phyloP scores from a whole-genome alignment of 2,797 vertebrate species.

The Oreortyx pictus region DNA sequence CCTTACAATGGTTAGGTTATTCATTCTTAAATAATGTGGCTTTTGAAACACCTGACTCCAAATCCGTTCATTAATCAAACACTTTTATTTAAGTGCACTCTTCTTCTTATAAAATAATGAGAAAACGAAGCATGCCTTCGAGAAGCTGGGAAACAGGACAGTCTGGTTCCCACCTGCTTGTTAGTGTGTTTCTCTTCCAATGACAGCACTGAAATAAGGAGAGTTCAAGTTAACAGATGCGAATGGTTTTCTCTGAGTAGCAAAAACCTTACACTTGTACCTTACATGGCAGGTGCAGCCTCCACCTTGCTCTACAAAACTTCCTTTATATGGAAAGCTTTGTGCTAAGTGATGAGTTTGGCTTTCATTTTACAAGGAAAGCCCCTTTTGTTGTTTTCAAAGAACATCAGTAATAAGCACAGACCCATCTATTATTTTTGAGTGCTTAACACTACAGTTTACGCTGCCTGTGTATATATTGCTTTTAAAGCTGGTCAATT shows the following conservation, averaged over 20 bases:
- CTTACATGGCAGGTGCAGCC: background rate
- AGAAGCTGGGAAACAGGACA: fast-evolving
- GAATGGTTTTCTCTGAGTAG: background rate
- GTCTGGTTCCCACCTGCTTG: fast-evolving
- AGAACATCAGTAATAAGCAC: fast-evolving
- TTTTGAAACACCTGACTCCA: background rate
- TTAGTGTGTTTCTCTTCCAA: background rate
- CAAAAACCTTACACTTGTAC: background rate
- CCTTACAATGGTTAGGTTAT: background rate
- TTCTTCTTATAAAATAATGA: background rate
- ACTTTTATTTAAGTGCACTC: fast-evolving
- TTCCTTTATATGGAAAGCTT: background rate
- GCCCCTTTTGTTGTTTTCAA: fast-evolving
- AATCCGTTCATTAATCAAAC: background rate
- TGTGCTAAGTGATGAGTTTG: background rate
- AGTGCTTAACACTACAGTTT: background rate
- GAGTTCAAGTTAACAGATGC: background rate
- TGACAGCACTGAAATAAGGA: background rate
- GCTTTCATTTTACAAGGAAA: background rate
- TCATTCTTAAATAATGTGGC: background rate
- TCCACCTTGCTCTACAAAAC: background rate
- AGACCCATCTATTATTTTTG: background rate
- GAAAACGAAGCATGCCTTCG: background rate
- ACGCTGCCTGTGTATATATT: background rate
- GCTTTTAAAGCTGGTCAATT: background rate